phyloP scores from a whole-genome alignment of 2,113 vertebrate genomes.

The Gallinago undulata region DNA sequence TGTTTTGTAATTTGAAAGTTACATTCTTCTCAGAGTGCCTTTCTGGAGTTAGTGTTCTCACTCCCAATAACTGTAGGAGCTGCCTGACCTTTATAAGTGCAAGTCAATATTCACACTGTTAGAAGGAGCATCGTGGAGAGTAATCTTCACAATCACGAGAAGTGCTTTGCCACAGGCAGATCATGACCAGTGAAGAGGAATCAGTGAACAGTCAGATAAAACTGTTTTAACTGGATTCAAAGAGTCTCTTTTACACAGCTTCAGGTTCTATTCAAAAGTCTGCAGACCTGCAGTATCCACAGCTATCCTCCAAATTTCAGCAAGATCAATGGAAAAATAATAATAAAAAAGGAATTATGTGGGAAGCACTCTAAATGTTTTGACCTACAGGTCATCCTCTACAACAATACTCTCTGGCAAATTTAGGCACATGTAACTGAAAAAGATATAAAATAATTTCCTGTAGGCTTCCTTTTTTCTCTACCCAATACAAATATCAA shows the following conservation, averaged over 20 bases:
- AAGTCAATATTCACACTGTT: slow-evolving; percentile 69
- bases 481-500: neutral
- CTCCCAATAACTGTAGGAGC: slow-evolving; percentile 59
- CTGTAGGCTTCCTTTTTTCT: neutral
- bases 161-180: slow-evolving; percentile 61
- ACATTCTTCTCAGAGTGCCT: slow-evolving; percentile 61
- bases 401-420: neutral
- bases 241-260: slow-evolving; percentile 51
- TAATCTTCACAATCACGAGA: slow-evolving; percentile 58
- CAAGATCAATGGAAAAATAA: slow-evolving; percentile 47
- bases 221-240: slow-evolving; percentile 65
- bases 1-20: slow-evolving; percentile 68
- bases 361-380: neutral
- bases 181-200: slow-evolving; percentile 47
- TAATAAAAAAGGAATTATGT: neutral
- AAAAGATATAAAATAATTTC: neutral
- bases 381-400: neutral
- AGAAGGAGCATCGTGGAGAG: slow-evolving; percentile 38
- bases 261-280: slow-evolving; percentile 55
- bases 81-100: slow-evolving; percentile 72
- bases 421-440: neutral
- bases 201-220: slow-evolving; percentile 48
- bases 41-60: slow-evolving; percentile 59
- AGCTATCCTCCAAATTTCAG: slow-evolving; percentile 39
- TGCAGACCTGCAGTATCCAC: slow-evolving; percentile 7